phyloP scores from a whole-genome alignment of 2,113 vertebrate species.

The Nibea albiflora region DNA sequence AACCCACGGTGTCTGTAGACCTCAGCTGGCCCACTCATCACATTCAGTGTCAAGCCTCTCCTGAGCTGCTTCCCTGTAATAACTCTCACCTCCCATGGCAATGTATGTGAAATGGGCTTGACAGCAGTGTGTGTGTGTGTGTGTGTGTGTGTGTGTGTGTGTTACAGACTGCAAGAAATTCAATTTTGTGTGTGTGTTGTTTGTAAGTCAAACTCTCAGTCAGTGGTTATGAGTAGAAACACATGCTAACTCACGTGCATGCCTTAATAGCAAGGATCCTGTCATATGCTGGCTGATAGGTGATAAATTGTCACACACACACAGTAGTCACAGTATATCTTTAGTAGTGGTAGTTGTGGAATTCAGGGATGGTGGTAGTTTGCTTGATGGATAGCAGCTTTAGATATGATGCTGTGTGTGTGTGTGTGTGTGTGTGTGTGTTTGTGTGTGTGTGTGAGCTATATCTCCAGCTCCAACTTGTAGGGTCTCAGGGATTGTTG shows the following conservation, averaged over 20 bases:
- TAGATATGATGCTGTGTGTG: constrained; percentile 19
- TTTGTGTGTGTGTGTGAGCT: constrained; percentile 32
- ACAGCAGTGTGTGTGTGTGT: constrained; percentile 22
- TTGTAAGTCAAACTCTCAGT: constrained; percentile 9
- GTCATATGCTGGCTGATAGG: constrained; percentile 17
- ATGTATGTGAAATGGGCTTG: constrained; percentile 61
- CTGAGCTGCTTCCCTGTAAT: constrained; percentile 63
- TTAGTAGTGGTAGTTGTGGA: constrained; percentile 34
- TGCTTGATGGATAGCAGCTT: constrained; percentile 53
- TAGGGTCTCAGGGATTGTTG: constrained; percentile 53
- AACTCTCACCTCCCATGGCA: constrained; percentile 65
- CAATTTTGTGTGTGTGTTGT: constrained; percentile 25
- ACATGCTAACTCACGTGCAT: not conserved
- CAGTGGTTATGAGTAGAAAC: not conserved
- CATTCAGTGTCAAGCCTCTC: constrained; percentile 54
- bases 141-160: constrained; percentile 20
- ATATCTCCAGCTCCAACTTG: constrained; percentile 45
- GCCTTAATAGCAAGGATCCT: constrained; percentile 4
- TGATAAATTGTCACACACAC: constrained; percentile 31
- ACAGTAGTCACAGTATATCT: constrained; percentile 44
- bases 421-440: constrained; percentile 26
- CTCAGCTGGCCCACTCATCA: constrained; percentile 51
- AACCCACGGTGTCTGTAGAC: constrained; percentile 39
- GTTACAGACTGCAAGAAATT: constrained; percentile 13
- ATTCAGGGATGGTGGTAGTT: constrained; percentile 43